These are phyloP conservation scores for Idaea dimidiata DNA, from an alignment of 2,888 invertebrate species.

Conservation along the genomic window DNA sequence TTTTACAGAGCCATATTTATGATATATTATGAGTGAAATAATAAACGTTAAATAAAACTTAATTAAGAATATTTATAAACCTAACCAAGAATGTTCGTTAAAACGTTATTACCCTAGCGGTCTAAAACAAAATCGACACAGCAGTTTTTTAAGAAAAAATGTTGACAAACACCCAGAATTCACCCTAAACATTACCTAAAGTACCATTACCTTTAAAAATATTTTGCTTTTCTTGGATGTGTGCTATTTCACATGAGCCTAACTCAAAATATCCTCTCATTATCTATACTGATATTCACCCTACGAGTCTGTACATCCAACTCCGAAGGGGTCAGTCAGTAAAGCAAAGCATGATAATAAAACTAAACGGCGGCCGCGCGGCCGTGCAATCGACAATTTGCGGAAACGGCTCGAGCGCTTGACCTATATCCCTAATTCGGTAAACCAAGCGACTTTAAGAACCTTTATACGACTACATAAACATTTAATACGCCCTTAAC, in stretches of 20 bases:
- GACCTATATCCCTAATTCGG: conserved; percentile 57
- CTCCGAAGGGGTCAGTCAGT: not conserved
- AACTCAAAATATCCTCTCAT: not conserved
- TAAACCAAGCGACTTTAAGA: conserved; percentile 16
- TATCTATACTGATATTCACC: not conserved
- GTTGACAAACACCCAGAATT: too few species aligned
- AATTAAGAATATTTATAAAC: too few species aligned
- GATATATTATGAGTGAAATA: too few species aligned
- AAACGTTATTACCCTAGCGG: too few species aligned
- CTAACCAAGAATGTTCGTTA: too few species aligned
- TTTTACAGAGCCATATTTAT: too few species aligned
- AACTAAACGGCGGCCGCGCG: too few species aligned
- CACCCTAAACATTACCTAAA: too few species aligned
- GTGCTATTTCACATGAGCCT: not conserved
- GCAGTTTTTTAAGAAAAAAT: conserved; percentile 6
- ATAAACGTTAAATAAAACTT: too few species aligned
- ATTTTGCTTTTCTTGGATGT: not conserved
- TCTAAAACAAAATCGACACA: too few species aligned
- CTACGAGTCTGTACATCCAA: not conserved
- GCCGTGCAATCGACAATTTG: conserved; percentile 29
- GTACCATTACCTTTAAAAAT: too few species aligned
- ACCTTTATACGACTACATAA: conserved; percentile 31
- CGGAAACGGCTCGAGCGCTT: conserved; percentile 30
- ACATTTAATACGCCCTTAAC: not conserved
- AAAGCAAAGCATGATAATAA: conserved; percentile 24